Conservation (phyloP, 2,888 invertebrate genomes). For the Stenurella melanura region DNA sequence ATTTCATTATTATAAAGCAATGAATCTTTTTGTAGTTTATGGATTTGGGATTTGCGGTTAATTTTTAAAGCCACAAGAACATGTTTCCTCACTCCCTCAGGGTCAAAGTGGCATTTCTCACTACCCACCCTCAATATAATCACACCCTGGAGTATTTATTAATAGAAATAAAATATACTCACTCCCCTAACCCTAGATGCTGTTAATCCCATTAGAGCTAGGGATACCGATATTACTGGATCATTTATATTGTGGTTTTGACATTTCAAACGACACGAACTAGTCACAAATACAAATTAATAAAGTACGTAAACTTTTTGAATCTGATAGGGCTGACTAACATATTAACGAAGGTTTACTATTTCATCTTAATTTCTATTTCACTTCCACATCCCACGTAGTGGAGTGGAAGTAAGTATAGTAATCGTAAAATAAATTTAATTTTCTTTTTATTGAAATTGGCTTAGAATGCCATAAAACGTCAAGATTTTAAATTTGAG, state of each 20-base stretch:
- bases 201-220: slow-evolving; percentile 36
- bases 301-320: background rate
- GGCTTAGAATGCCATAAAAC: too few relatives aligned
- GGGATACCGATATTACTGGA: slow-evolving; percentile 37
- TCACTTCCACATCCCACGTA: too few relatives aligned
- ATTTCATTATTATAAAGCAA: background rate
- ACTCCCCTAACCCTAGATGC: slow-evolving; percentile 33
- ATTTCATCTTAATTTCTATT: too few relatives aligned
- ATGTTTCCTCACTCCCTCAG: slow-evolving; percentile 29
- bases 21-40: background rate
- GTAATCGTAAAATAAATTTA: too few relatives aligned
- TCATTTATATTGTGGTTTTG: slow-evolving; percentile 19
- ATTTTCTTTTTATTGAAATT: too few relatives aligned
- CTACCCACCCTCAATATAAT: slow-evolving; percentile 36
- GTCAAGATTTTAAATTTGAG: too few relatives aligned
- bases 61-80: slow-evolving; percentile 11
- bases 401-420: too few relatives aligned
- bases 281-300: slow-evolving; percentile 1
- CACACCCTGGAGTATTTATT: slow-evolving; percentile 40
- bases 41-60: slow-evolving; percentile 11
- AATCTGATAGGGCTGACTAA: background rate
- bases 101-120: slow-evolving; percentile 41
- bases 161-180: slow-evolving; percentile 49
- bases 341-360: background rate
- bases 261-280: slow-evolving; percentile 25